Evolutionary conservation across 1,140 invertebrate genomes (phyloP).

Genomic region (Zaprionus ornatus): DNA sequence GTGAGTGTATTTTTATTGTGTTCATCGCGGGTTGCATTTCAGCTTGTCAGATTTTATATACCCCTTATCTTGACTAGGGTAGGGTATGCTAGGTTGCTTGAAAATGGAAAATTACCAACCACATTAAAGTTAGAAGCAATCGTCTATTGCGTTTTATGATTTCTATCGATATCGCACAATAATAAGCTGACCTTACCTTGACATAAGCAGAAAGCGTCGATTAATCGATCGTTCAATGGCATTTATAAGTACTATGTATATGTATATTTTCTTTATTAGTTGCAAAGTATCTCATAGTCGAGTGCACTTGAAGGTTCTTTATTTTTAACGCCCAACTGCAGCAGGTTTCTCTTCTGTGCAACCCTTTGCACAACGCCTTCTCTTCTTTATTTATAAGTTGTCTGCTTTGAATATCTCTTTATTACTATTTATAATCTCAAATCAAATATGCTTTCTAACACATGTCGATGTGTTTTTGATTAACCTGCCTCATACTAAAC

Average conservation of each 20-base stretch:
- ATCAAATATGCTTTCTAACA: not conserved
- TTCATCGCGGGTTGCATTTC: not conserved
- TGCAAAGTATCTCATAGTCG: conserved; percentile 32
- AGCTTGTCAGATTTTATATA: not conserved
- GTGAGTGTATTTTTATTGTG: not conserved
- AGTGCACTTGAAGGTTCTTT: not conserved
- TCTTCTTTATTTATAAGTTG: not conserved
- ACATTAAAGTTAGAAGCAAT: not conserved
- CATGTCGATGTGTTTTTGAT: conserved; percentile 14
- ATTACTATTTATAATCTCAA: not conserved
- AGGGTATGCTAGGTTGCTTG: not conserved
- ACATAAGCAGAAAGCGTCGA: not conserved
- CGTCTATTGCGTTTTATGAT: not conserved
- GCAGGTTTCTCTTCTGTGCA: not conserved
- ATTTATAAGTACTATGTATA: not conserved
- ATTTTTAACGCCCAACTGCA: conserved; percentile 19
- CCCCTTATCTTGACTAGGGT: not conserved
- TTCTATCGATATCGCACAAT: not conserved
- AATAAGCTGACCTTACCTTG: not conserved
- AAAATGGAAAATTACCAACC: not conserved
- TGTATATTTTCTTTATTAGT: not conserved
- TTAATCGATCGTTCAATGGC: not conserved
- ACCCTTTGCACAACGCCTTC: too few relatives aligned
- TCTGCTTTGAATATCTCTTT: not conserved
- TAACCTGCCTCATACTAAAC: conserved; percentile 20